Base-by-base conservation (phyloP, 2,888 invertebrate genomes). In the Andrena bicolor region DNA sequence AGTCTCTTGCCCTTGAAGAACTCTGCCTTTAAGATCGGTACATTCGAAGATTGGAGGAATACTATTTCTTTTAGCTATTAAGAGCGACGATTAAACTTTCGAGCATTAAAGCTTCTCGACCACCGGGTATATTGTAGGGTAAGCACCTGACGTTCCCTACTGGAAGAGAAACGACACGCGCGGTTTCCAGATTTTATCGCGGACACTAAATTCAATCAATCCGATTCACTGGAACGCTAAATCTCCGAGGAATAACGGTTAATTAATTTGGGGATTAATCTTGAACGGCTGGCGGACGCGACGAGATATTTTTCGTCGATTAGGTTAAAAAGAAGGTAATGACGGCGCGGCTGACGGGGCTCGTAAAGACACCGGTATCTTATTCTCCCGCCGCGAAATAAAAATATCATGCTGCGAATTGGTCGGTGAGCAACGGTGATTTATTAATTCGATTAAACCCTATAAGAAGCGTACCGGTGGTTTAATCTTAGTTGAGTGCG, bases 391-490 rank as follows among this genome's bases (percentile, higher is more conserved):
- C 56, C 49, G 82, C 60, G 83, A 86, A 90, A 91, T 90, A 90
- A 92, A 92, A 92, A 90, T 90, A 91, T 91, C 91, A 90, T 88
- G 87, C 88, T 86, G 89, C 75, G 89, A 92, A 91, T 90, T 90
- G 89, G 87, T 85, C 87, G 85, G 68, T 76, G 89, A 84, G 82
- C 79, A 72, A 58, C 73, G 82, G 84, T 92, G 92, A 92, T 92
- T 92, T 92, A 92, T 91, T 91, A 90, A 92, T 92, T 92, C 92
- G 91, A 92, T 92, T 92, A 91, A 91, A 89, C 87, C 88, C 90
- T 87, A 90, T 91, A 91, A 91, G 90, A 90, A 87, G 87, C 88
- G 88, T 85, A 88, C 85, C 88, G 77, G 71, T 80, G 88, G 88
- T 90, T 90, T 91, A 91, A 92, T 92, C 90, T 92, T 86, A 89